Base-by-base conservation (phyloP, 2,797 vertebrate genomes). In the Syndactyla subalaris region DNA sequence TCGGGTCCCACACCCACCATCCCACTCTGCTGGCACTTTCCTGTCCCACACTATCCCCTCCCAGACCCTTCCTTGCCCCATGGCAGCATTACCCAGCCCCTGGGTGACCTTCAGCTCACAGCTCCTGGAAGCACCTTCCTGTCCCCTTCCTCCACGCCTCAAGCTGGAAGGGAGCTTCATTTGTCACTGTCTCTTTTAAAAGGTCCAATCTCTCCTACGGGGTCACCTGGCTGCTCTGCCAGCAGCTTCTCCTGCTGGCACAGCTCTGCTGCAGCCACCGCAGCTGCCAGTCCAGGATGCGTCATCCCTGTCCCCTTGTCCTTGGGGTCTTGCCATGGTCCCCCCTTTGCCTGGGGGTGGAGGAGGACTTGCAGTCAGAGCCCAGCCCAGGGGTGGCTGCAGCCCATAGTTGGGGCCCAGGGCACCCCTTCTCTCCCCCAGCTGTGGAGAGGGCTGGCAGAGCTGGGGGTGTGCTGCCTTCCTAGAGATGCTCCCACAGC, bases 161-260 rank as follows among this genome's bases (percentile, higher is more conserved):
- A 12, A 83, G 68, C 57, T 59, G 51, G 75, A 74, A 89, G 48
- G 6, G 59, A 81, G 55, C 41, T 78, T 95, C 85, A 94, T 96
- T 88, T 89, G 91, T 97, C 97, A 95, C 94, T 96, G 96, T 97
- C 97, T 97, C 73, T 67, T 96, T 94, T 78, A 79, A 95, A 93
- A 96, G 97, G 95, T 68, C 85, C 93, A 70, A 51, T 85, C 63
- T 90, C 89, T 80, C 68, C 63, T 1, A 1, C 5, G 14, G 92
- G 95, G 96, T 96, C 96, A 95, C 79, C 81, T 72, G 91, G 90
- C 83, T 79, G 88, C 55, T 92, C 79, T 89, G 94, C 93, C 78
- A 91, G 74, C 77, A 95, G 72, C 90, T 88, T 63, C 86, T 72
- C 0, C 0, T 55, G 91, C 95, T 92, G 91, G 91, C 89, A 92